phyloP scores from a whole-genome alignment of 2,797 vertebrate species.

The Taenioides sp. region DNA sequence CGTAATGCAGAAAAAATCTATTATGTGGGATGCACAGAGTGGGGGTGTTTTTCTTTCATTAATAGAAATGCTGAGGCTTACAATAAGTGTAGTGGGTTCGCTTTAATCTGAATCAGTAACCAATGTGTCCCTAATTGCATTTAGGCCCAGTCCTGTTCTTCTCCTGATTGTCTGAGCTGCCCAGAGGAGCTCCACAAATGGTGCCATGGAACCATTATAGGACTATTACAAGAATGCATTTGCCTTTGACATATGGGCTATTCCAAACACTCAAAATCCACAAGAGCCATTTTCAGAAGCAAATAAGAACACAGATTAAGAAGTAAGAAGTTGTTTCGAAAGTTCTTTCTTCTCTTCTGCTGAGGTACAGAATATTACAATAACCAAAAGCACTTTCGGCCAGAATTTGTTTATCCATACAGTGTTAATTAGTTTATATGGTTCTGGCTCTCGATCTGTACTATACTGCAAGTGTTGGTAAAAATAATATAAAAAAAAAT shows the following conservation, averaged over 20 bases:
- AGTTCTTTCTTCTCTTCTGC: neutral
- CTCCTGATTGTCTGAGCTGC: constrained; percentile 41
- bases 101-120: constrained; percentile 59
- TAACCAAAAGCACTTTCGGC: neutral
- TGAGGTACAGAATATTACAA: no score
- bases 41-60: constrained; percentile 51
- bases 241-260: constrained; percentile 67
- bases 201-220: constrained; percentile 70
- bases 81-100: constrained; percentile 58
- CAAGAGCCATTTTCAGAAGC: constrained; percentile 39
- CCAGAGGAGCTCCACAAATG: constrained; percentile 49
- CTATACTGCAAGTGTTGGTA: no score
- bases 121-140: constrained; percentile 55
- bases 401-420: neutral
- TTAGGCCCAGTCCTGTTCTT: constrained; percentile 43
- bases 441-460: no score
- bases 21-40: constrained; percentile 48
- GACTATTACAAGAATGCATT: constrained; percentile 70
- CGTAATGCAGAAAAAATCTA: constrained; percentile 44
- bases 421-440: neutral
- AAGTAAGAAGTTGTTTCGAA: constrained; percentile 8
- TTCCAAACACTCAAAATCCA: constrained; percentile 67
- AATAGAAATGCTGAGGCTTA: constrained; percentile 57
- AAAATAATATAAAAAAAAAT: no score
- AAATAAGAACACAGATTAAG: constrained; percentile 11